Conservation (phyloP, 1,140 invertebrate genomes). For the Drosophila tani region DNA sequence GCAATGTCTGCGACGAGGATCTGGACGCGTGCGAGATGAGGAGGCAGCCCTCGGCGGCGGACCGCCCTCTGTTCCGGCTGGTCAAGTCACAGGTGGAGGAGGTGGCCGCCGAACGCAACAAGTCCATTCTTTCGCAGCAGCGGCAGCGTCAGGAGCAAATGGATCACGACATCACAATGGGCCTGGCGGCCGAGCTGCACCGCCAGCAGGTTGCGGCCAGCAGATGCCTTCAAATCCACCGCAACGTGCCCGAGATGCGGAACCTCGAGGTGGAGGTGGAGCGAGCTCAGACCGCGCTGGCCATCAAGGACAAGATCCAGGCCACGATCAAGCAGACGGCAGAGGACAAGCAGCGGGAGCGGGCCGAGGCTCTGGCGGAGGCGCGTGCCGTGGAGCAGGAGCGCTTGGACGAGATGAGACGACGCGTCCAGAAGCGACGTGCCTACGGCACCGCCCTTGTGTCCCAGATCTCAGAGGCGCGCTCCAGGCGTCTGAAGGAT, state of each 20-base stretch:
- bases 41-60: slow-evolving; percentile 8
- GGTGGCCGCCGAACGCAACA: slow-evolving; percentile 53
- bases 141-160: slow-evolving; percentile 30
- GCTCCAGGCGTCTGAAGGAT: slow-evolving; percentile 1
- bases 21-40: slow-evolving; percentile 37
- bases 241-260: slow-evolving; percentile 38
- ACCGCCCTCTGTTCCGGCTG: slow-evolving; percentile 26
- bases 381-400: slow-evolving; percentile 28
- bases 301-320: slow-evolving; percentile 35
- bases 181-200: slow-evolving; percentile 31
- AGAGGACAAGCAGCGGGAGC: slow-evolving; percentile 7
- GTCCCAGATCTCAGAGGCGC: slow-evolving; percentile 35
- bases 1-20: slow-evolving; percentile 16
- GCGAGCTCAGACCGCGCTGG: slow-evolving; percentile 50
- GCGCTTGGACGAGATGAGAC: slow-evolving; percentile 26
- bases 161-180: slow-evolving; percentile 21
- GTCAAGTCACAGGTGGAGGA: slow-evolving; percentile 62
- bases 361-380: slow-evolving; percentile 35
- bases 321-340: not conserved
- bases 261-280: slow-evolving; percentile 51
- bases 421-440: slow-evolving; percentile 21
- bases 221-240: slow-evolving; percentile 34
- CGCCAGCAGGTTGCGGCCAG: slow-evolving; percentile 46
- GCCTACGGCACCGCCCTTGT: slow-evolving; percentile 44
- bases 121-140: slow-evolving; percentile 23